phyloP scores from a whole-genome alignment of 2,888 invertebrate species.

The Ryuthela nishihirai region DNA sequence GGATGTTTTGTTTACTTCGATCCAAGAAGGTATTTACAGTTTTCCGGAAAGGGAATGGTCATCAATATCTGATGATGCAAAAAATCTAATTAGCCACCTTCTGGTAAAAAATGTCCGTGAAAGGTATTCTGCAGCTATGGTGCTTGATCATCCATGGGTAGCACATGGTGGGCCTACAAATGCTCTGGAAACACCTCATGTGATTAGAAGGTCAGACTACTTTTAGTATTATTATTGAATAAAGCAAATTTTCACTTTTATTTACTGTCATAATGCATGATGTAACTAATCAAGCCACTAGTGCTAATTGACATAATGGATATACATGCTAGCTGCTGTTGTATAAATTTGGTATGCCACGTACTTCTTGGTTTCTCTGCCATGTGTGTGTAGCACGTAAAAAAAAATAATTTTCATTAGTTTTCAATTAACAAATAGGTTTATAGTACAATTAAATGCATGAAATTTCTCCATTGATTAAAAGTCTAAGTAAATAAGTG shows the following conservation, averaged over 20 bases:
- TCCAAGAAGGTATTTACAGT: constrained; percentile 69
- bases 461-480: too few relatives aligned
- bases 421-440: too few relatives aligned
- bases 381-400: too few relatives aligned
- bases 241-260: not conserved
- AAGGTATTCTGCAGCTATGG: constrained; percentile 80
- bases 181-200: constrained; percentile 71
- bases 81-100: constrained; percentile 81
- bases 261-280: not conserved
- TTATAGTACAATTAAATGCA: too few relatives aligned
- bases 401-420: too few relatives aligned
- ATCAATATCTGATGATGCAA: constrained; percentile 80
- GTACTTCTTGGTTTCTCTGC: too few relatives aligned
- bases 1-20: constrained; percentile 82
- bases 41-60: constrained; percentile 86
- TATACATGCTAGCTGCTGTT: too few relatives aligned
- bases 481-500: too few relatives aligned
- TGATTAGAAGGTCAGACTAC: constrained; percentile 66
- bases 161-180: constrained; percentile 51
- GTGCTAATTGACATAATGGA: constrained; percentile 7
- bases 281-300: not conserved
- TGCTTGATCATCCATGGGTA: constrained; percentile 74
- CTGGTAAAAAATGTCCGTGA: constrained; percentile 82
- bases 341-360: too few relatives aligned
- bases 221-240: constrained; percentile 14